These are phyloP conservation scores for Apotomis betuletana DNA, from an alignment of 2,888 invertebrate genomes.

Conservation along the genomic window DNA sequence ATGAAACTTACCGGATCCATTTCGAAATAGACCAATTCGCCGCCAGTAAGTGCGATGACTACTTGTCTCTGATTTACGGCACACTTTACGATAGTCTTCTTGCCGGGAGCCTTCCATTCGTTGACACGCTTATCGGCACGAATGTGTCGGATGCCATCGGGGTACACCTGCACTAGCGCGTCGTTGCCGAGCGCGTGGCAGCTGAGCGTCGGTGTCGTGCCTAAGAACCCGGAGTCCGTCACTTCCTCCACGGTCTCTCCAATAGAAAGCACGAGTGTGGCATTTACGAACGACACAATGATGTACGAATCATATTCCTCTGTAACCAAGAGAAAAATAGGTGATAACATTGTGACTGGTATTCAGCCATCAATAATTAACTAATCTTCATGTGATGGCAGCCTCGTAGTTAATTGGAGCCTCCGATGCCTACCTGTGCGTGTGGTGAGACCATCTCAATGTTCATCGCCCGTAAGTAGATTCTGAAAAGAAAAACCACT, in stretches of 20 bases:
- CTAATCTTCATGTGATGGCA: constrained; percentile 56
- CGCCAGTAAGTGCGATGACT: constrained; percentile 98
- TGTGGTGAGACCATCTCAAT: constrained; percentile 69
- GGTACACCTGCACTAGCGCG: constrained; percentile 99
- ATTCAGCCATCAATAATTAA: constrained; percentile 35
- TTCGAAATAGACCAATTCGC: constrained; percentile 99
- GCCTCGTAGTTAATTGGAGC: constrained; percentile 61
- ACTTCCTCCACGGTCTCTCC: constrained; percentile 99
- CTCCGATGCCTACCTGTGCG: constrained; percentile 75
- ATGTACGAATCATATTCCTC: constrained; percentile 99
- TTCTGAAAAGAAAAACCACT: constrained; percentile 95
- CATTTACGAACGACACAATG: constrained; percentile 99
- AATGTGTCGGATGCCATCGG: constrained; percentile 99
- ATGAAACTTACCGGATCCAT: constrained; percentile 95
- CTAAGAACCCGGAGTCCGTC: constrained; percentile 99
- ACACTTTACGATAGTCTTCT: constrained; percentile 98
- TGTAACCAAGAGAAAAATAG: constrained; percentile 87
- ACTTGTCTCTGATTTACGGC: constrained; percentile 99
- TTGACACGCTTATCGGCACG: constrained; percentile 98
- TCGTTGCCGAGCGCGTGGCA: constrained; percentile 99
- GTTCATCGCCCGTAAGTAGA: constrained; percentile 78
- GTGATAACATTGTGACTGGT: constrained; percentile 42
- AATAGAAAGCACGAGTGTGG: constrained; percentile 98
- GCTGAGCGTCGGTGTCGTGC: constrained; percentile 98
- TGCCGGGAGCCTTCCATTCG: constrained; percentile 99